Evolutionary conservation across 1,140 invertebrate genomes (phyloP).

Genomic region (Watersipora subatra): DNA sequence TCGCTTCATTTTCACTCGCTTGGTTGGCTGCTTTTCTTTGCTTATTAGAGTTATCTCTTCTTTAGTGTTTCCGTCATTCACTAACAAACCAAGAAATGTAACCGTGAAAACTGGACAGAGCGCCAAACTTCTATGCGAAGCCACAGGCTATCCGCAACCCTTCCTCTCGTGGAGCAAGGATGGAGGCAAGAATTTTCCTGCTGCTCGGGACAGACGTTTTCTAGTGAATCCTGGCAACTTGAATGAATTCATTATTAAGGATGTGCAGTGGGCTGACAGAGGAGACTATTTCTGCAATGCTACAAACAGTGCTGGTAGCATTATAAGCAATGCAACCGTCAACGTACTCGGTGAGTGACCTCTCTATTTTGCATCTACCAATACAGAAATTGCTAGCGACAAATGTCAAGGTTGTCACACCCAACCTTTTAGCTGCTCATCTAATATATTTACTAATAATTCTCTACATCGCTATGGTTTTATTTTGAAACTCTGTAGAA

Average conservation of each 20-base stretch:
- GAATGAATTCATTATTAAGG: slow-evolving; percentile 77
- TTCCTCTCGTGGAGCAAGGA: slow-evolving; percentile 86
- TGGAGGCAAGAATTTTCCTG: slow-evolving; percentile 73
- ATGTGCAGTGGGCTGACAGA: slow-evolving; percentile 71
- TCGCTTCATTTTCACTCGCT: too few species aligned
- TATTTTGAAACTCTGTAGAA: too few species aligned
- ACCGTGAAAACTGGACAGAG: slow-evolving; percentile 67
- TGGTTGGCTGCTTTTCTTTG: too few species aligned
- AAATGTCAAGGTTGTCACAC: not conserved
- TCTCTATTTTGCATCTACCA: too few species aligned
- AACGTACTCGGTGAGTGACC: slow-evolving; percentile 59
- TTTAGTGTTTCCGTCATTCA: slow-evolving; percentile 70
- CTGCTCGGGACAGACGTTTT: slow-evolving; percentile 78
- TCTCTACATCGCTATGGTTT: too few species aligned
- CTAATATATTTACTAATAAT: too few species aligned
- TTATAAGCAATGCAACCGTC: slow-evolving; percentile 74
- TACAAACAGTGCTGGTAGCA: slow-evolving; percentile 69
- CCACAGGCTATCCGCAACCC: slow-evolving; percentile 70
- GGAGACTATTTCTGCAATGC: slow-evolving; percentile 89
- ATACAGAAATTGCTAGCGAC: not conserved
- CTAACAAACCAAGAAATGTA: slow-evolving; percentile 68
- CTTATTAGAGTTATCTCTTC: too few species aligned
- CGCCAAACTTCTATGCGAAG: slow-evolving; percentile 78
- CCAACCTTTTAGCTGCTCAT: too few species aligned
- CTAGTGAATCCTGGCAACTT: slow-evolving; percentile 72